phyloP scores from a whole-genome alignment of 2,888 invertebrate genomes.

The Mylabris sibirica region DNA sequence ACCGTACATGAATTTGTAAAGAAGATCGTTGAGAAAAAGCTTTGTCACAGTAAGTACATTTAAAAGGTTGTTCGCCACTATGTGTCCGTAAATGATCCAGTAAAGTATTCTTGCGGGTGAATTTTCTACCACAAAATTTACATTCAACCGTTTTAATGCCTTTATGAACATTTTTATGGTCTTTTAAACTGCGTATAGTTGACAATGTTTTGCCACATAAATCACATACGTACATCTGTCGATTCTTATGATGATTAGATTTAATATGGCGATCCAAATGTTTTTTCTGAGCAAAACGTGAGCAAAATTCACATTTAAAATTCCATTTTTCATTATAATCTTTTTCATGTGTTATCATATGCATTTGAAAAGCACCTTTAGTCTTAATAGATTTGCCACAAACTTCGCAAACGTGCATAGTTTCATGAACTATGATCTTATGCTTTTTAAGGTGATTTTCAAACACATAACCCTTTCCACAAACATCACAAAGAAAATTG shows the following conservation, averaged over 20 bases:
- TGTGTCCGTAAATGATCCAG: constrained; percentile 58
- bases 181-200: constrained; percentile 41
- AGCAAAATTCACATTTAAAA: constrained; percentile 16
- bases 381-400: not conserved
- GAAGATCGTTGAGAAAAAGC: constrained; percentile 53
- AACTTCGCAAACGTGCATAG: not conserved
- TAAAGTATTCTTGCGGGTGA: constrained; percentile 55
- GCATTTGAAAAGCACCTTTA: no score
- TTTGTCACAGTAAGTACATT: constrained; percentile 52
- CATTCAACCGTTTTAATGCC: constrained; percentile 53
- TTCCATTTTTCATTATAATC: not conserved
- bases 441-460: constrained; percentile 49
- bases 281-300: not conserved
- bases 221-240: constrained; percentile 41
- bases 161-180: constrained; percentile 59
- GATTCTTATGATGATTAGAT: constrained; percentile 2
- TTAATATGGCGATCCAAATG: constrained; percentile 29
- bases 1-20: constrained; percentile 49
- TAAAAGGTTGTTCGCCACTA: constrained; percentile 57
- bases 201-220: constrained; percentile 52
- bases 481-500: constrained; percentile 61
- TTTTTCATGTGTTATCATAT: not conserved
- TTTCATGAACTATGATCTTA: constrained; percentile 34
- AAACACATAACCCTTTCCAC: constrained; percentile 47
- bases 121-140: constrained; percentile 58